phyloP scores from a whole-genome alignment of 2,888 invertebrate species.

The Lasiommata megera region DNA sequence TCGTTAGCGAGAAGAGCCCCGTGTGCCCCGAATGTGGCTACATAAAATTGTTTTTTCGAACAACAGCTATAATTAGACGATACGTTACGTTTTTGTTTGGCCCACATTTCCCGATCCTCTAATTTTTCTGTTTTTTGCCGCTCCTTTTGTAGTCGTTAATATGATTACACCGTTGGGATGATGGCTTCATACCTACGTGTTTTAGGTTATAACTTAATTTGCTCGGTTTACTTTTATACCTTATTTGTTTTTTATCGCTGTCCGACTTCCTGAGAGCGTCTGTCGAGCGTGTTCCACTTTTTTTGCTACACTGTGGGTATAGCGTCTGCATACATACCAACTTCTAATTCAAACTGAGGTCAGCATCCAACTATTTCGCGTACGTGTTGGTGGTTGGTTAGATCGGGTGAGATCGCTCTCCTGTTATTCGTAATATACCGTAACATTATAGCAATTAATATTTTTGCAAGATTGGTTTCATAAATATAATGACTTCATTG shows the following conservation, averaged over 20 bases:
- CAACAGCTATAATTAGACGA: constrained; percentile 80
- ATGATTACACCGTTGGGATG: constrained; percentile 81
- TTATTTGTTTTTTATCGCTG: constrained; percentile 78
- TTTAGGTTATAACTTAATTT: constrained; percentile 82
- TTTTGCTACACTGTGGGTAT: constrained; percentile 54
- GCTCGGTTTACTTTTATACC: constrained; percentile 57
- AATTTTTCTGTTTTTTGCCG: constrained; percentile 79
- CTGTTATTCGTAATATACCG: too few relatives aligned
- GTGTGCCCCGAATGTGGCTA: constrained; percentile 62
- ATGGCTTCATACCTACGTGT: constrained; percentile 78
- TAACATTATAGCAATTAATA: too few relatives aligned
- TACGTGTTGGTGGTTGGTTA: background rate
- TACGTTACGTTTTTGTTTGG: constrained; percentile 81
- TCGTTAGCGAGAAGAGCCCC: constrained; percentile 43
- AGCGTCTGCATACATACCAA: background rate
- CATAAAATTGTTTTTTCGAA: constrained; percentile 79
- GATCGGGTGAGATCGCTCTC: too few relatives aligned
- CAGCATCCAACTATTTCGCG: background rate
- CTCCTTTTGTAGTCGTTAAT: constrained; percentile 81
- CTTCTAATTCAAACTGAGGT: background rate
- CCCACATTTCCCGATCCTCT: constrained; percentile 81
- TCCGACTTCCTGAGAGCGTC: constrained; percentile 77
- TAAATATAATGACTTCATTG: too few relatives aligned
- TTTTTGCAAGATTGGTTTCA: too few relatives aligned
- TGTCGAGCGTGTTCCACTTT: constrained; percentile 56